These are phyloP conservation scores for Cotesia glomerata DNA, from an alignment of 1,140 invertebrate species.

Conservation along the genomic window DNA sequence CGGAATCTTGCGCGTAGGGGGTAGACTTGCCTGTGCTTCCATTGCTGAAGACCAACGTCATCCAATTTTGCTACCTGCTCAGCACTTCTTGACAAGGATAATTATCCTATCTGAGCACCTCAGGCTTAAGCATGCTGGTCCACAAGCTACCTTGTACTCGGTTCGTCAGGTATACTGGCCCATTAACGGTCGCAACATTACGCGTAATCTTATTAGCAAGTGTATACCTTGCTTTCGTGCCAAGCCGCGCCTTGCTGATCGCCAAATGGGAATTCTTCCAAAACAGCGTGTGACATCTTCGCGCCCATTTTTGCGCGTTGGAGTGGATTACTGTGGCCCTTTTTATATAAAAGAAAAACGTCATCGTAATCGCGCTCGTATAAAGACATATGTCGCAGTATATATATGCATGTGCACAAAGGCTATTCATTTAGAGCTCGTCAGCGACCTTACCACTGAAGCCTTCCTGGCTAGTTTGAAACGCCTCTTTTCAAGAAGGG, in stretches of 20 bases:
- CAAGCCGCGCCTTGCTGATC: conserved; percentile 5
- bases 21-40: neutral
- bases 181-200: conserved; percentile 2
- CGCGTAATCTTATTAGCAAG: conserved; percentile 1
- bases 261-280: conserved; percentile 32
- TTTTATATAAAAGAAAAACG: conserved; percentile 20
- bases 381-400: conserved; percentile 37
- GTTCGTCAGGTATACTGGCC: conserved; percentile 26
- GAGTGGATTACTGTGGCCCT: conserved; percentile 32
- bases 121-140: neutral
- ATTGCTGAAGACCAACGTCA: neutral
- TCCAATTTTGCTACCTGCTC: conserved; percentile 10
- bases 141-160: neutral
- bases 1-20: conserved; percentile 10
- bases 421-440: conserved; percentile 43
- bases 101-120: conserved; percentile 3
- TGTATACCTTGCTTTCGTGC: conserved; percentile 4
- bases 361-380: neutral
- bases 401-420: conserved; percentile 41
- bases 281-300: neutral
- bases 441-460: conserved; percentile 34
- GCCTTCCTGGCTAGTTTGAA: conserved; percentile 43
- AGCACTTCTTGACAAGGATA: neutral
- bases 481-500: conserved; percentile 45
- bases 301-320: conserved; percentile 28